Percentiles rank a stretch among this genome's conserved stretches.
Evolutionary conservation across 2,888 invertebrate genomes (phyloP).

Genomic region (Nomada flava): DNA sequence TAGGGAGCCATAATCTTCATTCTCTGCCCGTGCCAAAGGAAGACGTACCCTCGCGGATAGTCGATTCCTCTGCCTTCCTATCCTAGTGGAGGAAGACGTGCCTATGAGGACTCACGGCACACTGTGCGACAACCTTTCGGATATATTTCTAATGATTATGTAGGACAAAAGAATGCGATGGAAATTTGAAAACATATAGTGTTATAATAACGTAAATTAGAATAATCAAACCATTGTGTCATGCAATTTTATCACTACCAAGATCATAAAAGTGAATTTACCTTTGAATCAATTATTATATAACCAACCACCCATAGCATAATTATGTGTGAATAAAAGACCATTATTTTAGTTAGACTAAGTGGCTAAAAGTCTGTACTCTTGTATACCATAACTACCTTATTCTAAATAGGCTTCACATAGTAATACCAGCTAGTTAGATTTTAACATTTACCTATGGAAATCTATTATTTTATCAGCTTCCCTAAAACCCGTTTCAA

Average conservation of each 20-base stretch:
- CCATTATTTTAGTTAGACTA: constrained; percentile 22
- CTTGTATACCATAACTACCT: constrained; percentile 2
- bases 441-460: constrained; percentile 73
- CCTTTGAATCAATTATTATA: constrained; percentile 24
- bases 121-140: too few species aligned
- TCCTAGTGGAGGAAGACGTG: too few species aligned
- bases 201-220: constrained; percentile 9
- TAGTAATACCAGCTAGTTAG: constrained; percentile 13
- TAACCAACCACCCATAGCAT: constrained; percentile 34
- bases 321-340: constrained; percentile 33
- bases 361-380: constrained; percentile 17
- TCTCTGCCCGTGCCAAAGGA: too few species aligned
- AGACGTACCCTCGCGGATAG: too few species aligned
- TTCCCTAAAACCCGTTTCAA: constrained; percentile 90
- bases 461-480: constrained; percentile 86
- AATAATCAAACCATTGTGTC: constrained; percentile 6
- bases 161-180: constrained; percentile 9
- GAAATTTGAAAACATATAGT: constrained; percentile 2
- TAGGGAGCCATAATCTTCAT: too few species aligned
- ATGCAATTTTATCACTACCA: constrained; percentile 14
- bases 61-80: too few species aligned
- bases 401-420: constrained; percentile 28
- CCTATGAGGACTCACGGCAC: too few species aligned
- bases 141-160: not conserved
- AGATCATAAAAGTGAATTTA: constrained; percentile 22